Percentiles rank a stretch among this genome's conserved stretches.
Evolutionary conservation across 2,888 invertebrate genomes (phyloP).

Genomic region (Drosophila kuntzei): DNA sequence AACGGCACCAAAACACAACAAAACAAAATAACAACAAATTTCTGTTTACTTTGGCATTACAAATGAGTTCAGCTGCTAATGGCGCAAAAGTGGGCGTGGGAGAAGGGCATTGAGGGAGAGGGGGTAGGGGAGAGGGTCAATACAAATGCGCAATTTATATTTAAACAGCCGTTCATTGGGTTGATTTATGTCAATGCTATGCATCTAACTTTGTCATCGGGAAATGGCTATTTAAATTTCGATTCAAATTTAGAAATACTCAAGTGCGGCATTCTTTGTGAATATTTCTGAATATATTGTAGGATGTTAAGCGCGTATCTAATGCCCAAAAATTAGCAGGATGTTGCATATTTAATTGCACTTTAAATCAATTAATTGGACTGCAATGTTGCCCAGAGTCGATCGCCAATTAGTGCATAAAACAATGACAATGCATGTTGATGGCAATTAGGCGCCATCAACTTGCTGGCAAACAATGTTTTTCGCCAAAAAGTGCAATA

Average conservation of each 20-base stretch:
- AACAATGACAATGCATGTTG: conserved; percentile 56
- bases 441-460: conserved; percentile 61
- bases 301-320: neutral
- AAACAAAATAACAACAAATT: conserved; percentile 31
- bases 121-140: conserved; percentile 12
- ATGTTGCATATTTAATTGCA: conserved; percentile 49
- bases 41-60: conserved; percentile 69
- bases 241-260: conserved; percentile 20
- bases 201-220: neutral
- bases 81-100: conserved; percentile 38
- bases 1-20: conserved; percentile 33
- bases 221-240: conserved; percentile 25
- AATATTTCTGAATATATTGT: conserved; percentile 14
- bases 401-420: conserved; percentile 52
- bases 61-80: conserved; percentile 67
- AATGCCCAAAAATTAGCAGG: conserved; percentile 16
- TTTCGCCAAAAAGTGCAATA: conserved; percentile 34
- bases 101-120: neutral
- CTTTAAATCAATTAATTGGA: conserved; percentile 64
- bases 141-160: conserved; percentile 72
- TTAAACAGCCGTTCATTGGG: conserved; percentile 67
- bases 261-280: conserved; percentile 23
- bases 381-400: conserved; percentile 14
- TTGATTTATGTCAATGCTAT: conserved; percentile 68
- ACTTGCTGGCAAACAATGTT: conserved; percentile 45